Conservation (phyloP, 37 sponge, comb jelly and placozoan species). For the Tethya wilhelma region DNA sequence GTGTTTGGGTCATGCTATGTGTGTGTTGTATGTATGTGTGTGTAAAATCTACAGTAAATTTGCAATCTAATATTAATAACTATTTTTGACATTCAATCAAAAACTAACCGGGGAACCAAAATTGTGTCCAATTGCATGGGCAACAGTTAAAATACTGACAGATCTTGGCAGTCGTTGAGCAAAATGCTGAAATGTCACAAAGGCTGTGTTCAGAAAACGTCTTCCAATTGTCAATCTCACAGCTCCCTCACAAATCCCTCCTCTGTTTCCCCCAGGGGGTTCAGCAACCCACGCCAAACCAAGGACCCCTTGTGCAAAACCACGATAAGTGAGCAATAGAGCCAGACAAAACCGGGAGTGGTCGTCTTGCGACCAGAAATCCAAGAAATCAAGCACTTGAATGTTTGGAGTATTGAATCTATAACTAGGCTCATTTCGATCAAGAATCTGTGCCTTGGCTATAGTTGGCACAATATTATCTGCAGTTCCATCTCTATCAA, state of each 20-base stretch:
- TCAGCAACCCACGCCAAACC: constrained; percentile 93
- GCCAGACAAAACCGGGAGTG: constrained; percentile 79
- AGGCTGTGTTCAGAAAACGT: constrained; percentile 83
- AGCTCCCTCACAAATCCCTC: constrained; percentile 78
- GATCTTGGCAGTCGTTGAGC: constrained; percentile 59
- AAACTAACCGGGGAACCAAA: constrained; percentile 94
- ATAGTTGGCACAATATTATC: constrained; percentile 22
- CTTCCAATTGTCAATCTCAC: constrained; percentile 52
- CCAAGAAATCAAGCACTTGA: constrained; percentile 76
- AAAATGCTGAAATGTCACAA: constrained; percentile 87
- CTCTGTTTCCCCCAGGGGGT: constrained; percentile 70
- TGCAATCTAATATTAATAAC: no score
- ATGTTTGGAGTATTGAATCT: constrained; percentile 3
- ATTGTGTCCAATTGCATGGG: constrained; percentile 97
- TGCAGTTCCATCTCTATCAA: constrained; percentile 19
- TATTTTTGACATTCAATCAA: no score
- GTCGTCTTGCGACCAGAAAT: constrained; percentile 72
- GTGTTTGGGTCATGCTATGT: no score
- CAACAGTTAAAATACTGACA: constrained; percentile 74
- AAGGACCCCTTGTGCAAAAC: constrained; percentile 88
- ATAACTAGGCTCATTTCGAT: constrained; percentile 1
- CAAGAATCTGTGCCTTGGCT: constrained; percentile 7
- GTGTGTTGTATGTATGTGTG: no score
- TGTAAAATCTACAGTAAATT: no score
- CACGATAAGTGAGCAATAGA: constrained; percentile 83